Evolutionary conservation across 2,888 invertebrate genomes (phyloP), one percentile per base, ranked within the genome.

Genomic region (Volucella zonaria): DNA sequence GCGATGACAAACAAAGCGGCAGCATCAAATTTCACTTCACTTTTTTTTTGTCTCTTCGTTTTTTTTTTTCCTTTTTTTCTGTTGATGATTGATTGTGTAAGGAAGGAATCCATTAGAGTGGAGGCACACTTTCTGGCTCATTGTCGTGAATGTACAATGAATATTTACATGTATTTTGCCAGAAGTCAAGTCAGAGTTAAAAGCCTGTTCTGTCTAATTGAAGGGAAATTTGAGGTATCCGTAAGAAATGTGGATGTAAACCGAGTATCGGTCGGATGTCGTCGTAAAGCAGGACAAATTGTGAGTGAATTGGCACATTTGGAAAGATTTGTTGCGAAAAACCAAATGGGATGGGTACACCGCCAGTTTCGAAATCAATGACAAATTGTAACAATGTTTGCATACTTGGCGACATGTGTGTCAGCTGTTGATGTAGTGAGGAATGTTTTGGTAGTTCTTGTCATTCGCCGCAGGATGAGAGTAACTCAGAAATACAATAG

Each of bases 1-100:
- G 58, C 62, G 51, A 47, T 61, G 70, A 59, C 79, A 79, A 79
- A 74, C 74, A 79, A 79, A 64, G 73, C 31, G 31, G 31, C 10
- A 42, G 58, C 64, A 75, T 80, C 49, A 23, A 61, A 70, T 80
- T 68, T 64, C 56, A 31, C 31, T 15, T 45, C 52, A 52, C 59
- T 23, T 52, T 71, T 38, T 56, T 38, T 9, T 8, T 8, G 1
- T 18, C 4, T 1, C 2, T 1, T 8, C 8, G 14, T 9, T 31
- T 18, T 45, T 15, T 47, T 47, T 9, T n/a, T 18, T 18, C 1
- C 2, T 18, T 18, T 18, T 18, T 18, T 40, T 31, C 0, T 38
- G 3, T 15, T 12, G 0, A 8, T 66, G 38, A 38, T 43, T 42
- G 64, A 51, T 8, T 66, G 51, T 45, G 9, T 14, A 14, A 49